A percentile compares a stretch with the other conserved stretches of the same genome.
Conservation (phyloP, 2,113 vertebrate genomes). For the Thymallus thymallus region DNA sequence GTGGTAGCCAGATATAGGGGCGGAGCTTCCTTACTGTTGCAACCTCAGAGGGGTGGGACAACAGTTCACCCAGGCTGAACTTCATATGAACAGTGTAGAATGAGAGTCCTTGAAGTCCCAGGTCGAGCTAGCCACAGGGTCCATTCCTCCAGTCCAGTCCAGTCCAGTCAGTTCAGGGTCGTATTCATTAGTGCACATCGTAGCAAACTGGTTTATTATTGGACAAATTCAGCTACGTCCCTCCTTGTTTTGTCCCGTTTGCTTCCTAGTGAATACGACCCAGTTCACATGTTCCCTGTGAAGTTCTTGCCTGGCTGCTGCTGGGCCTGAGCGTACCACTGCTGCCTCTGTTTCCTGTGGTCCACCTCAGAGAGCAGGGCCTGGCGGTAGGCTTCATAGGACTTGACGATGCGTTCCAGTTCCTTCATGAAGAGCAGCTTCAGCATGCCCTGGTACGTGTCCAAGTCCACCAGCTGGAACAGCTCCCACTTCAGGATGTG, state of each 20-base stretch:
- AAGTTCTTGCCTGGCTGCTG: conserved; percentile 85
- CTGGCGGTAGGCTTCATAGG: conserved; percentile 93
- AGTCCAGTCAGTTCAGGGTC: too few relatives aligned
- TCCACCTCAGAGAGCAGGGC: conserved; percentile 90
- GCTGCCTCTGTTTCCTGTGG: conserved; percentile 89
- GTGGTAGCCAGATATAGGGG: neutral
- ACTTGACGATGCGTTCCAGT: conserved; percentile 95
- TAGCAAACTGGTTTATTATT: too few relatives aligned
- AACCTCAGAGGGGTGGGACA: too few relatives aligned
- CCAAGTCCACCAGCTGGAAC: conserved; percentile 96
- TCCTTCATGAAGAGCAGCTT: conserved; percentile 99
- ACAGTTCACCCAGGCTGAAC: neutral
- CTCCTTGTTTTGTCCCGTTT: too few relatives aligned
- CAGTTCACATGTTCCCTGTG: conserved; percentile 73
- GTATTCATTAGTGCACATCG: neutral
- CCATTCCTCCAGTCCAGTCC: too few relatives aligned
- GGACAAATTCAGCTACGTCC: too few relatives aligned
- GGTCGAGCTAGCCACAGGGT: too few relatives aligned
- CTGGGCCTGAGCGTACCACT: conserved; percentile 83
- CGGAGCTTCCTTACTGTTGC: neutral
- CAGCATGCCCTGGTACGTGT: conserved; percentile 98
- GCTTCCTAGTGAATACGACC: too few relatives aligned
- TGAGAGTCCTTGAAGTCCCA: neutral
- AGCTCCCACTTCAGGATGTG: conserved; percentile 99
- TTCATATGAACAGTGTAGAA: neutral